phyloP scores from a whole-genome alignment of 1,140 invertebrate genomes.

The Diabrotica virgifera region DNA sequence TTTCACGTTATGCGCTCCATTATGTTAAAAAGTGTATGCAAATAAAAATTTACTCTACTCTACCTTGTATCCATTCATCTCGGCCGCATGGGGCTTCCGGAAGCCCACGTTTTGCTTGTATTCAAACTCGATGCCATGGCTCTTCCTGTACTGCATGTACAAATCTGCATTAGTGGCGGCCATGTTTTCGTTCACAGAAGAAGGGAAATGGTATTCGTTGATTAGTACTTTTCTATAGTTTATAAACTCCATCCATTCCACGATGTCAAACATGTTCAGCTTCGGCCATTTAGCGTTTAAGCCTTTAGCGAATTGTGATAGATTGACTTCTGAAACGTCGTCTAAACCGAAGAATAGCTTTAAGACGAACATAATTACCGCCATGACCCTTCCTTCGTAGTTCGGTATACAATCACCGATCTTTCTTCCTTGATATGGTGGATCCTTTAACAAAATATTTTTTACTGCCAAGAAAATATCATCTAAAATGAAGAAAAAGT shows the following conservation, averaged over 20 bases:
- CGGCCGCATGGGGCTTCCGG: too few species aligned
- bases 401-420: slow-evolving; percentile 48
- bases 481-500: slow-evolving; percentile 21
- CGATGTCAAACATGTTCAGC: slow-evolving; percentile 57
- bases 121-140: slow-evolving; percentile 21
- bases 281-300: slow-evolving; percentile 46
- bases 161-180: slow-evolving; percentile 26
- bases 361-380: slow-evolving; percentile 59
- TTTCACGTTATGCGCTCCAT: too few species aligned
- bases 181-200: slow-evolving; percentile 32
- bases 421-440: slow-evolving; percentile 27
- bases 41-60: too few species aligned
- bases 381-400: slow-evolving; percentile 61
- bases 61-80: slow-evolving; percentile 27
- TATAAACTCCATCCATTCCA: slow-evolving; percentile 62
- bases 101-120: too few species aligned
- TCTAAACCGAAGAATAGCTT: slow-evolving; percentile 64
- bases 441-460: slow-evolving; percentile 31
- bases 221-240: slow-evolving; percentile 57
- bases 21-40: background rate
- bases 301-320: slow-evolving; percentile 52
- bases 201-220: slow-evolving; percentile 53
- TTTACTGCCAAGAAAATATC: slow-evolving; percentile 26
- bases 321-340: slow-evolving; percentile 58
- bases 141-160: slow-evolving; percentile 31